Base-by-base conservation (phyloP, 2,888 invertebrate genomes). In the Saturnia japonica region DNA sequence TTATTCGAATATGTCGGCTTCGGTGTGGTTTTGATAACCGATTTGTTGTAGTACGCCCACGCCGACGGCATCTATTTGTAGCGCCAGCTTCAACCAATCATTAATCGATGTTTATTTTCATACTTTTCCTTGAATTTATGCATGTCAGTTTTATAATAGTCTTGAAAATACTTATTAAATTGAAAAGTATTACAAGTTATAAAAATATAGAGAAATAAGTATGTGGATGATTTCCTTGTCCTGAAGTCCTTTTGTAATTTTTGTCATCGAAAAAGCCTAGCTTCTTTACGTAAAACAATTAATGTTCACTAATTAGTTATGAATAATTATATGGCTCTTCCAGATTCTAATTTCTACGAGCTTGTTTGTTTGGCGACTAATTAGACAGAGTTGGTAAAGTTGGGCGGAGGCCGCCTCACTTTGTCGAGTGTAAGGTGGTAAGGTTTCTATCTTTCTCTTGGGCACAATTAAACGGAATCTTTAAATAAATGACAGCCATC, bases 291-390 rank as follows among this genome's bases (percentile, higher is more conserved):
- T n/a, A n/a, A n/a, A n/a, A 34, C 6, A 34, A 34, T 34, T 34
- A 64, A n/a, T 19, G 19, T 9, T 64, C 40, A 64, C 12, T 64
- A 64, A 40, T 64, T 64, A 64, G 40, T 19, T 64, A 40, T 62
- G 62, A 62, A 62, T 64, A 64, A 40, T 64, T 40, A 64, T 40
- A 40, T 40, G 78, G 70, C 81, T 72, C 76, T 81, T 86, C 83
- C 74, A 84, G 82, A 72, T 51, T 70, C 73, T 70, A 74, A 74
- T 79, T 77, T 77, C 78, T 72, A 72, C 72, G 78, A 80, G 74
- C 73, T 78, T 85, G 85, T 88, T 88, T 88, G 86, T 86, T 87
- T 85, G 82, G 82, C 82, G 85, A 86, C 87, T 88, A 88, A 88
- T 88, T 88, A 88, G 85, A 82, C 82, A 77, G 85, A 87, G 83